Base-by-base conservation (phyloP, 2,797 vertebrate species). In the Mycteria americana region DNA sequence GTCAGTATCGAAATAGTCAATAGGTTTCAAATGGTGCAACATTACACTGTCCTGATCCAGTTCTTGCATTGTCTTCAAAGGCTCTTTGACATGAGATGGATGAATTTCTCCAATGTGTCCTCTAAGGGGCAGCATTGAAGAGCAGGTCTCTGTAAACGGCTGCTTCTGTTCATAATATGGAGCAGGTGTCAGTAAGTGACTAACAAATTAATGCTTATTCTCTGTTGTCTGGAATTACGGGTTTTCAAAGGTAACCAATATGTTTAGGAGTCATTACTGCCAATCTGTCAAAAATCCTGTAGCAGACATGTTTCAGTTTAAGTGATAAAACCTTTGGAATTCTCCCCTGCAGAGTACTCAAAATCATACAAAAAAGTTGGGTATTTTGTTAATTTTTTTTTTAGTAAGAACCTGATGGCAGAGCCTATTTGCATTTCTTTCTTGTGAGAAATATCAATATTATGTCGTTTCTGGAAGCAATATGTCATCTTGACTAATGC, bases 121-220 rank as follows among this genome's bases (percentile, higher is more conserved):
- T 96, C 88, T 97, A 85, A 77, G 90, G 89, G 96, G 94, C 96
- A 95, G 94, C 94, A 95, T 85, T 96, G 94, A 96, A 94, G 76
- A 96, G 81, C 82, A 94, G 35, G 76, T 92, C 24, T 63, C 24
- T 27, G 21, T 50, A 48, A 64, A 69, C 7, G 10, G 65, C 80
- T 31, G 2, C 18, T 62, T 62, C 27, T 67, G 9, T 23, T 64
- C 50, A 9, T 56, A 7, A 17, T 37, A 33, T 0, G 11, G 37
- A 51, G 41, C 57, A 67, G 13, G 9, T 54, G 4, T 56, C 25
- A 57, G 10, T 23, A 59, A 76, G 8, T 6, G 41, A 78, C 22
- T 70, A 54, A 68, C 35, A 77, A 62, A 7, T 67, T 8, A 53
- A 18, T 43, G 22, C 1, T 88, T 53, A 16, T 62, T 48, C 41